Percentiles rank a stretch among this genome's conserved stretches.
Evolutionary conservation across 2,888 invertebrate genomes (phyloP).

Genomic region (Epinotia demarniana): DNA sequence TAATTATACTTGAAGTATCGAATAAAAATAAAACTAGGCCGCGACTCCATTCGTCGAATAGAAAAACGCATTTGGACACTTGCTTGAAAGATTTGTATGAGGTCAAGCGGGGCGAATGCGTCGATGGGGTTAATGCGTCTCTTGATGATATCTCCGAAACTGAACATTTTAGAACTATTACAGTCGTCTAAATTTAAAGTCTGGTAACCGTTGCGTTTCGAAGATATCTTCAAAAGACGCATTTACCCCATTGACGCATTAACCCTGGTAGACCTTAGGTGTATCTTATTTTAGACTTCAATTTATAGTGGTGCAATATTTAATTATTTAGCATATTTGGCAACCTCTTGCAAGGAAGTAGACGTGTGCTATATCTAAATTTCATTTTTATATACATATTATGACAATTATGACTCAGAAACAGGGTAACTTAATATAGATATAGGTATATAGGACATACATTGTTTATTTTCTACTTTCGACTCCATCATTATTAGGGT

Average conservation of each 20-base stretch:
- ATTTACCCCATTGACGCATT: too few relatives aligned
- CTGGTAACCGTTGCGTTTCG: too few relatives aligned
- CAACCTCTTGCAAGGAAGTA: constrained; percentile 60
- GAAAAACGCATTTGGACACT: too few relatives aligned
- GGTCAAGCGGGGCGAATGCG: too few relatives aligned
- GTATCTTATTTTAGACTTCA: neutral
- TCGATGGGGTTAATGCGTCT: too few relatives aligned
- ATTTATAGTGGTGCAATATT: neutral
- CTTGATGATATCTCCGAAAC: too few relatives aligned
- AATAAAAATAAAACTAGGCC: neutral
- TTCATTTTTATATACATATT: constrained; percentile 19
- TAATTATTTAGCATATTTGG: constrained; percentile 54
- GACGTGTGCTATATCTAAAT: constrained; percentile 29
- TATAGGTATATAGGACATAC: constrained; percentile 18
- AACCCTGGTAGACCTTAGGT: neutral
- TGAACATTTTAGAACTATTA: too few relatives aligned
- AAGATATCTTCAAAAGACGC: too few relatives aligned
- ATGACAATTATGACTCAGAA: constrained; percentile 41
- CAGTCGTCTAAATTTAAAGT: too few relatives aligned
- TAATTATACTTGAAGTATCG: too few relatives aligned
- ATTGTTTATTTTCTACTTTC: neutral
- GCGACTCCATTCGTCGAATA: neutral
- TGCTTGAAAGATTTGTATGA: too few relatives aligned
- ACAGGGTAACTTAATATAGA: constrained; percentile 37
- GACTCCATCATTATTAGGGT: too few relatives aligned